Evolutionary conservation across 2,888 invertebrate species (phyloP), one percentile per base, ranked within the genome.

Genomic region (Pristionchus maxplancki): DNA sequence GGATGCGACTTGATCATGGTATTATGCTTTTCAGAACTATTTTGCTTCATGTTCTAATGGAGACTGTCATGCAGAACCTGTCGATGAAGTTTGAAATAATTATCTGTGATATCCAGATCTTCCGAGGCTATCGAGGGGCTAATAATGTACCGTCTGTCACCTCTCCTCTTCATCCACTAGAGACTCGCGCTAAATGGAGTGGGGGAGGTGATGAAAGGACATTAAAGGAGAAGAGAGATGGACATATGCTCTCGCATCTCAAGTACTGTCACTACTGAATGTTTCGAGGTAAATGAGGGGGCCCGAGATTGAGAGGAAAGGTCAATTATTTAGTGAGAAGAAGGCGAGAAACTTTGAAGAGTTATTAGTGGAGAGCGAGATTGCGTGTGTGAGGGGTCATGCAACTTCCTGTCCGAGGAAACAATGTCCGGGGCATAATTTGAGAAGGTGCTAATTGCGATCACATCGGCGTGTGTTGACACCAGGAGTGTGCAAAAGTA

Each of bases 151-250:
- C 44, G 74, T 78, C 74, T 78, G 74, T 78, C 74, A 78, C 74
- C 44, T 78, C 44, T n/a, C 13, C 34, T 28, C 64, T 3, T 20
- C 74, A 37, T 5, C 74, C 74, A 78, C 74, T 78, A 78, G 74
- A 78, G 44, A 78, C 74, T 40, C 40, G 74, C 74, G 74, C 74
- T 40, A 78, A 40, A 40, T 44, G 40, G 44, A 78, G 44, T 78
- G 74, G 74, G 40, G 44, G 74, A 78, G 74, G 74, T 78, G 74
- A 78, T 78, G 74, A 78, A 78, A 78, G 74, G 74, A 78, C 74
- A 78, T 78, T 37, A 78, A 78, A 78, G 28, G 74, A 6, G 44
- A 78, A 15, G 74, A 20, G 44, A 2, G 71, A 37, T 44, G 74
- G 74, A 78, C 74, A 78, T 78, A 78, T 78, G 74, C 74, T 74